Evolutionary conservation across 2,888 invertebrate genomes (phyloP), one percentile per base, ranked within the genome.

Genomic region (Onthophagus sagittarius): DNA sequence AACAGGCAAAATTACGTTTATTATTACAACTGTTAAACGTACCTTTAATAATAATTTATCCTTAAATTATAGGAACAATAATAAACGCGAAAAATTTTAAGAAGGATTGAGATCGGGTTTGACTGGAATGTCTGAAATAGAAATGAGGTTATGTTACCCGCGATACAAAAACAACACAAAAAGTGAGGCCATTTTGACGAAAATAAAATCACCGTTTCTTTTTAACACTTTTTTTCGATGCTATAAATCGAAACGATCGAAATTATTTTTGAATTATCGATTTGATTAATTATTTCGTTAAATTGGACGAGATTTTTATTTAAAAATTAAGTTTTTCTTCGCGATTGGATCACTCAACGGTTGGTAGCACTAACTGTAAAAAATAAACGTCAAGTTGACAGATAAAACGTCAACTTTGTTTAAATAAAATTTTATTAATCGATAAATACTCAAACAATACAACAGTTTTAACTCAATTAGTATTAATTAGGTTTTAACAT

Each of bases 141-240:
- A 53, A 53, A 2, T 4, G 9, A 31, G 67, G 23, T 67, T 73
- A 71, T 64, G 71, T 67, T 71, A 73, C 73, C 71, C 62, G 67
- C 62, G 62, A 65, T 71, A 76, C 77, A 77, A 77, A 23, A 76
- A 76, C 76, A 76, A 77, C 72, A 75, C 13, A 23, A 23, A 62
- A 62, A n/a, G n/a, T 15, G 63, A n/a, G n/a, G 63, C 11, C 63
- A 63, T n/a, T 63, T 63, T 63, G 11, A 53, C 1, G 11, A 53
- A 53, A 53, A 53, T 53, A 53, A 53, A 53, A 53, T 53, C 39
- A 7, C 39, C 5, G 6, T 53, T 53, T 4, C 7, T 7, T 53
- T 53, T 53, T 9, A 53, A 53, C 5, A 53, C 7, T 53, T 9
- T 9, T 53, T 53, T 9, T 53, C 6, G 39, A 53, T 53, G 2